phyloP scores from a whole-genome alignment of 2,113 vertebrate species.

The Gallinago media region DNA sequence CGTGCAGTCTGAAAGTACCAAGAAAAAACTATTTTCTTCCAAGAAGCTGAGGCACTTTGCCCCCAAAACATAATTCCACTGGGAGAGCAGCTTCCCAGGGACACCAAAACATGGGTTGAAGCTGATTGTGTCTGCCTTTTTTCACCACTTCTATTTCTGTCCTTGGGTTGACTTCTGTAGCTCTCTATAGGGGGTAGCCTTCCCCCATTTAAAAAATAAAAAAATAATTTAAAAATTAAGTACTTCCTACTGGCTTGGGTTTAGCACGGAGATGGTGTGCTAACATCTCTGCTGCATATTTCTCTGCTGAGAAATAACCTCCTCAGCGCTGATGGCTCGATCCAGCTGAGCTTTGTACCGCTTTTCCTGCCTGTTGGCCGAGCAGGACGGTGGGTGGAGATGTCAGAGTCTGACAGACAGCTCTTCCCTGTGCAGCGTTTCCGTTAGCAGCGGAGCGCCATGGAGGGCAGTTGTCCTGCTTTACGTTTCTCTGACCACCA shows the following conservation, averaged over 20 bases:
- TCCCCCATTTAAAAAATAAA: background rate
- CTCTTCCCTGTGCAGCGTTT: background rate
- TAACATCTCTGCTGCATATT: too few relatives aligned
- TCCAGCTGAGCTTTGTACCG: background rate
- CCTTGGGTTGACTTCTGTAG: background rate
- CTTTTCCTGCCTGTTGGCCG: background rate
- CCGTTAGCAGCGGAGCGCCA: background rate
- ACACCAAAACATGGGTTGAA: background rate
- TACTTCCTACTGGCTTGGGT: background rate
- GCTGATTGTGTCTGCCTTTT: background rate
- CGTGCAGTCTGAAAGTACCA: background rate
- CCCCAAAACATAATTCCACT: background rate
- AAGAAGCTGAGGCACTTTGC: background rate
- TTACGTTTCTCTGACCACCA: background rate
- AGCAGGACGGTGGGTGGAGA: background rate
- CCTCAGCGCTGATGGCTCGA: background rate
- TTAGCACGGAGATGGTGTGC: background rate
- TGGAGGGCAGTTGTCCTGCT: background rate
- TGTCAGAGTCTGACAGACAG: background rate
- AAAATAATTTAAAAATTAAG: background rate
- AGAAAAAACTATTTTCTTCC: background rate
- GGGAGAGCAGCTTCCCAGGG: background rate
- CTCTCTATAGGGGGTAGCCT: background rate
- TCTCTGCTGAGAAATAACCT: background rate
- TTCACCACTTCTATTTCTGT: background rate